These are phyloP conservation scores for rabbit (Oryctolagus cuniculus) DNA, from an alignment of 2,113 vertebrate species.

Conservation along the genomic window DNA sequence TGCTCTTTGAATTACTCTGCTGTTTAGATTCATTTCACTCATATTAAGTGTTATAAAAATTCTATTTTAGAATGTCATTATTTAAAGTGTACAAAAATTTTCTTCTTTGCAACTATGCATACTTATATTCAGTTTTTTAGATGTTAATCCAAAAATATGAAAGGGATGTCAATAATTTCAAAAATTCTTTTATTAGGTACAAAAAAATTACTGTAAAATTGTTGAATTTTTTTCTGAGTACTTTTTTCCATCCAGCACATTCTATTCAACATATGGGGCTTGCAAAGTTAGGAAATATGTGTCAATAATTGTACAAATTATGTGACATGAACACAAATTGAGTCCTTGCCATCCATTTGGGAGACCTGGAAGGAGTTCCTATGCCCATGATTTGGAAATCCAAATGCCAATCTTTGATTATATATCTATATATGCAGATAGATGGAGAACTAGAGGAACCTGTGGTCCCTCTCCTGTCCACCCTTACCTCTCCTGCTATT, in stretches of 20 bases:
- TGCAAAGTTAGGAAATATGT: neutral
- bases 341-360: no score
- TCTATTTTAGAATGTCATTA: slow-evolving; percentile 49
- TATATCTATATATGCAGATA: neutral
- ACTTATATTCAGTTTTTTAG: neutral
- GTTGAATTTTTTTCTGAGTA: neutral
- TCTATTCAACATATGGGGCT: neutral
- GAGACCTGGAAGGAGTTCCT: neutral
- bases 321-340: neutral
- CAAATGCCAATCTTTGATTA: neutral
- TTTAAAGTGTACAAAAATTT: slow-evolving; percentile 61
- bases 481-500: neutral
- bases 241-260: neutral
- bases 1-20: slow-evolving; percentile 7
- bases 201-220: slow-evolving; percentile 11
- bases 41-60: slow-evolving; percentile 26
- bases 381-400: slow-evolving; percentile 1
- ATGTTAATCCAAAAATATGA: slow-evolving; percentile 7
- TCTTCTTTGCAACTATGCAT: slow-evolving; percentile 33
- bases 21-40: slow-evolving; percentile 49
- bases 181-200: neutral
- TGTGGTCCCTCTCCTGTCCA: neutral
- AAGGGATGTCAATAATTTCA: slow-evolving; percentile 18
- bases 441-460: no score
- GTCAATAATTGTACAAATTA: neutral